Conservation (phyloP, 2,888 invertebrate genomes). For the Lithophane semibrunnea region DNA sequence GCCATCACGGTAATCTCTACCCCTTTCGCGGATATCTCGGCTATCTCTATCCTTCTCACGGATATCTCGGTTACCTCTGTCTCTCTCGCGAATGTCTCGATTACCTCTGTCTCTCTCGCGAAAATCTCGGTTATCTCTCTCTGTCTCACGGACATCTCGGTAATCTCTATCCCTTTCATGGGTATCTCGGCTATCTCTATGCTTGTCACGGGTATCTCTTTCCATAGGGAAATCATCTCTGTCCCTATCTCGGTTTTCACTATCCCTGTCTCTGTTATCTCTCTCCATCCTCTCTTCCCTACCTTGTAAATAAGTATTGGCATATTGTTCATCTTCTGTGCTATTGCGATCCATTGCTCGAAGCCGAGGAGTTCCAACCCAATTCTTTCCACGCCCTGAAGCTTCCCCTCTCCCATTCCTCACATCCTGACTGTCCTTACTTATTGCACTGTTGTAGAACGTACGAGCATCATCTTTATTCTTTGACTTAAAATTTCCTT, state of each 20-base stretch:
- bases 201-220: conserved; percentile 47
- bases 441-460: conserved; percentile 84
- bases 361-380: conserved; percentile 82
- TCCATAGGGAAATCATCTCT: conserved; percentile 45
- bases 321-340: conserved; percentile 86
- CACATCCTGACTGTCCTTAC: conserved; percentile 81
- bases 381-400: conserved; percentile 77
- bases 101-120: conserved; percentile 71
- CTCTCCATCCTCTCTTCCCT: conserved; percentile 75
- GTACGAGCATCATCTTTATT: conserved; percentile 84
- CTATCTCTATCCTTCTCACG: conserved; percentile 36
- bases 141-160: conserved; percentile 17
- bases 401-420: conserved; percentile 80
- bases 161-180: conserved; percentile 40
- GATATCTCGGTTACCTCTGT: conserved; percentile 48
- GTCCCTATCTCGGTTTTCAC: conserved; percentile 34
- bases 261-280: conserved; percentile 56
- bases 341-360: conserved; percentile 76
- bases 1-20: conserved; percentile 65
- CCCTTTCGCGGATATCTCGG: conserved; percentile 51
- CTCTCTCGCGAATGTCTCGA: conserved; percentile 50
- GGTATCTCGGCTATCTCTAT: conserved; percentile 49
- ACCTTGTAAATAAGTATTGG: conserved; percentile 79
- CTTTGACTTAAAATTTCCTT: conserved; percentile 78
- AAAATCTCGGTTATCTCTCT: conserved; percentile 66